Evolutionary conservation across 37 sponge, comb jelly and placozoan genomes (phyloP), one percentile per base, ranked within the genome.

Genomic region (Trichoplax adhaerens): DNA sequence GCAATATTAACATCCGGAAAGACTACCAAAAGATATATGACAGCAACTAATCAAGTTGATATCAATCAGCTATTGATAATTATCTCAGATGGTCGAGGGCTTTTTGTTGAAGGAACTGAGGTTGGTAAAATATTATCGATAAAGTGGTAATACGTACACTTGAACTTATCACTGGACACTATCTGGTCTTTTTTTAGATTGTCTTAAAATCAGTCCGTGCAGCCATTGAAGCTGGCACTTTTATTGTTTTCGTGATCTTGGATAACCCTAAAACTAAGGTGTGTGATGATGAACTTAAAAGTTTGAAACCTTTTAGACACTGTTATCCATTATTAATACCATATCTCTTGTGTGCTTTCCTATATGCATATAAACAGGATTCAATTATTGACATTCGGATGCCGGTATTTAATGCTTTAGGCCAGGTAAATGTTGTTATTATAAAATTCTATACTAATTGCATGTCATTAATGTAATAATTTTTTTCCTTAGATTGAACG

Each of bases 1-100:
- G 57, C 74, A 2, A 60, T 83, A 3, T 83, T 87, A 60, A 29
- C 55, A 58, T 52, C 58, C 71, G 29, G 58, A 69, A 69, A 69
- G 55, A 58, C 29, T 69, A 58, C 58, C 29, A 69, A 69, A 69
- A 52, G 29, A 58, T 10, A 69, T 58, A 69, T 58, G 29, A 29
- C 71, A 58, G 12, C 57, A n/a, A 69, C 57, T 57, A 4, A 58
- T 3, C 71, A 29, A 69, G 55, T 52, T 50, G 70, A 68, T 12
- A 73, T 73, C 4, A 77, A 77, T 53, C 94, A 88, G 78, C 75
- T 96, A 53, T 59, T 96, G 76, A 61, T 96, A 6, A 78, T 96
- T 3, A 68, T 96, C 48, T 91, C 93, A 52, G 98, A 96, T 84
- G 98, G 98, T 4, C 81, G 98, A 68, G 98, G 98, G 5, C 64